Evolutionary conservation across 1,140 invertebrate genomes (phyloP).

Genomic region (Antheraea mylitta): DNA sequence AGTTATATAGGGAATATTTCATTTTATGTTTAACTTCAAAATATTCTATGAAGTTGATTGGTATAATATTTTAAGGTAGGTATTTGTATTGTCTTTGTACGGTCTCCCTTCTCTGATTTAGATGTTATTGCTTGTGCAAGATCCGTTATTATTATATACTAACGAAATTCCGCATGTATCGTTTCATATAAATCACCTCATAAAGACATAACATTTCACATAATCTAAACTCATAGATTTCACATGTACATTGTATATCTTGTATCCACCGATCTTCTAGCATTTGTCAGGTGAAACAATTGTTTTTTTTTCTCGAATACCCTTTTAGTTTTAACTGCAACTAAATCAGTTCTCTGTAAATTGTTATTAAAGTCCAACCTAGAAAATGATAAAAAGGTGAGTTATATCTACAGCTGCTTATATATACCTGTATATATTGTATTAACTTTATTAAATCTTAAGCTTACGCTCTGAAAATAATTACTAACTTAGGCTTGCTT

Average conservation of each 20-base stretch:
- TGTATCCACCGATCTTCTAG: conserved; percentile 57
- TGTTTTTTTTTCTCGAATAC: background rate
- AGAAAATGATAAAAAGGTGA: conserved; percentile 58
- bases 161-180: conserved; percentile 51
- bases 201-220: conserved; percentile 49
- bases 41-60: background rate
- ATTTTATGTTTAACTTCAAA: background rate
- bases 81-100: background rate
- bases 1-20: background rate
- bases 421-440: background rate
- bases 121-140: conserved; percentile 41
- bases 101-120: conserved; percentile 5
- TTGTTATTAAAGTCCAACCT: conserved; percentile 16
- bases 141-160: background rate
- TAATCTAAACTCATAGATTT: conserved; percentile 59
- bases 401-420: conserved; percentile 45
- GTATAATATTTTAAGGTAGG: background rate
- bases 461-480: background rate
- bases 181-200: conserved; percentile 66
- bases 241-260: conserved; percentile 52
- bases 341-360: conserved; percentile 22
- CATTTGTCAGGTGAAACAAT: conserved; percentile 66
- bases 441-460: background rate
- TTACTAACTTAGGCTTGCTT: background rate
- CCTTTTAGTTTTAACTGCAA: background rate